Conservation (phyloP, 2,113 vertebrate genomes). For the Microcebus murinus region DNA sequence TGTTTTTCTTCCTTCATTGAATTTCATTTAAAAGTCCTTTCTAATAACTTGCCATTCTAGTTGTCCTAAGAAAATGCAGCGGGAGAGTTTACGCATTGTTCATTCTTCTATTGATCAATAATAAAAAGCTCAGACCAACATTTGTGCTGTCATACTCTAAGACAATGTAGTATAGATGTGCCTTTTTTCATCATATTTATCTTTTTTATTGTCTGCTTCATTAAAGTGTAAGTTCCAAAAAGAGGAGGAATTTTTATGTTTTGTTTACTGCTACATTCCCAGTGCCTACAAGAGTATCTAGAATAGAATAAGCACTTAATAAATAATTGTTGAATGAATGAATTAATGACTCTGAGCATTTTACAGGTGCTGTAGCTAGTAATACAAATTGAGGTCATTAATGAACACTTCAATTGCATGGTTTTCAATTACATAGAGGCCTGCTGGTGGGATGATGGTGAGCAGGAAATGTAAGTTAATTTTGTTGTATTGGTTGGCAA, state of each 20-base stretch:
- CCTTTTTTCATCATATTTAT: background rate
- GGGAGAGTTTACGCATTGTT: background rate
- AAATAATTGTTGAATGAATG: constrained; percentile 22
- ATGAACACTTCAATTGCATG: background rate
- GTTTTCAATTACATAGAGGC: background rate
- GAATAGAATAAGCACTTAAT: background rate
- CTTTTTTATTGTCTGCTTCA: background rate
- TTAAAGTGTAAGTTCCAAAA: background rate
- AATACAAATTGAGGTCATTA: background rate
- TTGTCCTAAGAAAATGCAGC: background rate
- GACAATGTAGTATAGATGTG: background rate
- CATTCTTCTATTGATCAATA: background rate
- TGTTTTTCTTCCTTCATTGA: background rate
- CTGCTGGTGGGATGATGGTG: background rate
- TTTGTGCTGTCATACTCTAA: background rate
- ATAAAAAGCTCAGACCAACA: background rate
- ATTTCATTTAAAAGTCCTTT: constrained; percentile 31
- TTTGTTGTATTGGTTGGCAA: background rate
- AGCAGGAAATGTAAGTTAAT: background rate
- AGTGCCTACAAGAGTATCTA: background rate
- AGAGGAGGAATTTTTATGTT: background rate
- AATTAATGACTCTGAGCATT: background rate
- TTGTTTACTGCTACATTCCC: background rate
- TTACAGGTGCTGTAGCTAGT: background rate
- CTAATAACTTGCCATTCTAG: background rate